These are phyloP conservation scores for Blastomussa wellsi DNA, from an alignment of 92 coral and sea anemone genomes.

Conservation along the genomic window DNA sequence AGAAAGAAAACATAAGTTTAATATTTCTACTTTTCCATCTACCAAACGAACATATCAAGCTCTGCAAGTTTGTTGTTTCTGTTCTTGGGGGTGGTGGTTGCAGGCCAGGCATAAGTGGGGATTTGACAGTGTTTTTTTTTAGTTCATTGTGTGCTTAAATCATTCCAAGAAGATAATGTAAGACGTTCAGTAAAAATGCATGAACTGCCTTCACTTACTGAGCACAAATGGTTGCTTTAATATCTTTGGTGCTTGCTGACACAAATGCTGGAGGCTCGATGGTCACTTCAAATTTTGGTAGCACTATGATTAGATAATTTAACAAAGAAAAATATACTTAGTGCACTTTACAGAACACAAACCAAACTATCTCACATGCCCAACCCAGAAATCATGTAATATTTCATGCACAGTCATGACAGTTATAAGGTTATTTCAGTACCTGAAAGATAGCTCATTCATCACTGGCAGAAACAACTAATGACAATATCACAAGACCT, in stretches of 20 bases:
- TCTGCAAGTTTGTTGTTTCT: too few species aligned
- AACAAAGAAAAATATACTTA: neutral
- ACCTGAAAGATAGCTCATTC: too few species aligned
- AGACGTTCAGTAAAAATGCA: neutral
- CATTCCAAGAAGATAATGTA: neutral
- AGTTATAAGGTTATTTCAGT: too few species aligned
- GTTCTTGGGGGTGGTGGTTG: too few species aligned
- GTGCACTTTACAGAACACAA: neutral
- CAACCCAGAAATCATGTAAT: neutral
- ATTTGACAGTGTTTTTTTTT: too few species aligned
- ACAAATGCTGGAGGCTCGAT: slow-evolving; percentile 84
- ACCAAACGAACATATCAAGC: too few species aligned
- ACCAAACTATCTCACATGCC: neutral
- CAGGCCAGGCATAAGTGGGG: too few species aligned
- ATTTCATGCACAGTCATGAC: neutral
- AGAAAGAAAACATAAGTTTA: neutral
- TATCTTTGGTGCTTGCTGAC: slow-evolving; percentile 62
- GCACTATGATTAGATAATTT: slow-evolving; percentile 49
- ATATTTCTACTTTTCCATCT: too few species aligned
- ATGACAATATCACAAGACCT: too few species aligned
- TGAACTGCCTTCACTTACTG: slow-evolving; percentile 46
- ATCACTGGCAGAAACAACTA: too few species aligned
- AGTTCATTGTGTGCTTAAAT: neutral
- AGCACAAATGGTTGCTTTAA: slow-evolving; percentile 84
- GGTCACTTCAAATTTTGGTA: slow-evolving; percentile 88